A percentile compares a stretch with the other conserved stretches of the same genome.
Evolutionary conservation across 2,797 vertebrate genomes (phyloP).

Genomic region (Siniperca scherzeri): DNA sequence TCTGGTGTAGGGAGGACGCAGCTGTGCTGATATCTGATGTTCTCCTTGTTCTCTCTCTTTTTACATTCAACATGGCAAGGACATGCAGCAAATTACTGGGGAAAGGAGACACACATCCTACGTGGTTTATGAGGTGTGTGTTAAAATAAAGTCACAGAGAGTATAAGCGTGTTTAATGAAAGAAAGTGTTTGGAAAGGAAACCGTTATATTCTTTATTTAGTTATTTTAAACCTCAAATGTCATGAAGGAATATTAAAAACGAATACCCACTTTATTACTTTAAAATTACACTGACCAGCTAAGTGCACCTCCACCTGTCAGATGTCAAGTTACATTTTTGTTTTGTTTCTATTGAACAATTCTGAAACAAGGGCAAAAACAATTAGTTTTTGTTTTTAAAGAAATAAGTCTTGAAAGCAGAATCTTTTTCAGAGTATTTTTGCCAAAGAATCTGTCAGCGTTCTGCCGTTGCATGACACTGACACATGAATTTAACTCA

Average conservation of each 20-base stretch:
- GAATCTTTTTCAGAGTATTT: not conserved
- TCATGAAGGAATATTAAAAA: not conserved
- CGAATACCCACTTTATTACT: not conserved
- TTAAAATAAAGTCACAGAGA: not conserved
- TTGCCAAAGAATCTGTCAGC: not conserved
- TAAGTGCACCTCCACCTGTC: too few relatives aligned
- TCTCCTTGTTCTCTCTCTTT: slow-evolving; percentile 65
- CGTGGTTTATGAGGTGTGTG: slow-evolving; percentile 8
- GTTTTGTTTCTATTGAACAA: not conserved
- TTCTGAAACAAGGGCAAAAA: not conserved
- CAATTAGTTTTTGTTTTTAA: not conserved
- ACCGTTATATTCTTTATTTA: too few relatives aligned
- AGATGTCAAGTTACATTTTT: too few relatives aligned
- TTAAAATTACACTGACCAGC: too few relatives aligned
- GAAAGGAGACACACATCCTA: slow-evolving; percentile 18
- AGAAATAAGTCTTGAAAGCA: not conserved
- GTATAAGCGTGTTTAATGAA: not conserved
- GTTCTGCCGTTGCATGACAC: not conserved
- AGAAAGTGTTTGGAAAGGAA: not conserved
- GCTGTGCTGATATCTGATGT: slow-evolving; percentile 74
- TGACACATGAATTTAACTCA: slow-evolving; percentile 37
- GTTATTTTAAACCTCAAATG: slow-evolving; percentile 7
- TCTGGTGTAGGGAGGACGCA: slow-evolving; percentile 62
- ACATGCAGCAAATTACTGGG: slow-evolving; percentile 58
- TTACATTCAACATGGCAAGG: slow-evolving; percentile 63